phyloP scores from a whole-genome alignment of 2,888 invertebrate genomes.

The Sesia apiformis region DNA sequence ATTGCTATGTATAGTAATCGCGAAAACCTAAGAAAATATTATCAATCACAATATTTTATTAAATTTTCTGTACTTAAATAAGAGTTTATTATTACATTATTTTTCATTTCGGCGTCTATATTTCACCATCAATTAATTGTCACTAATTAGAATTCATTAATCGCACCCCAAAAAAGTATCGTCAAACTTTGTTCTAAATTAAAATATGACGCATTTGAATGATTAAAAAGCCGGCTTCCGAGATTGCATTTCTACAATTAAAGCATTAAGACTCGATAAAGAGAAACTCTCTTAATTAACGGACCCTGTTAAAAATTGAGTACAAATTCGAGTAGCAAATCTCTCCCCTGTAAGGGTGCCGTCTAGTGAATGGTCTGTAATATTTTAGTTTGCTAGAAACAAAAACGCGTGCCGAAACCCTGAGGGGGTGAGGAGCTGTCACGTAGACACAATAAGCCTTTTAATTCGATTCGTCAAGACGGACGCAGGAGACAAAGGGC shows the following conservation, averaged over 20 bases:
- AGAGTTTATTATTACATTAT: neutral
- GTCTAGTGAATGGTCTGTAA: conserved; percentile 70
- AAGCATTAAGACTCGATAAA: conserved; percentile 73
- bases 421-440: conserved; percentile 51
- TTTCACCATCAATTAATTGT: neutral
- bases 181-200: conserved; percentile 40
- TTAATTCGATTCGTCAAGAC: conserved; percentile 75
- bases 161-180: conserved; percentile 26
- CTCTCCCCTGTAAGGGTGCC: conserved; percentile 41
- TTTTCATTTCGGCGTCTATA: neutral
- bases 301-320: conserved; percentile 72
- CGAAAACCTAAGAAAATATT: no score
- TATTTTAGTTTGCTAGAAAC: conserved; percentile 74
- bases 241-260: conserved; percentile 75
- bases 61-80: neutral
- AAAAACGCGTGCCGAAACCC: conserved; percentile 50
- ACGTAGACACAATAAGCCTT: conserved; percentile 75
- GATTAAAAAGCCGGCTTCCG: conserved; percentile 60
- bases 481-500: conserved; percentile 68
- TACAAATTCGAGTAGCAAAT: conserved; percentile 71
- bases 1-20: no score
- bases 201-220: conserved; percentile 63
- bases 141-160: conserved; percentile 39
- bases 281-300: conserved; percentile 70
- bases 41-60: neutral